These are phyloP conservation scores for Drosophila acutilabella DNA, from an alignment of 2,888 invertebrate species.

Conservation along the genomic window DNA sequence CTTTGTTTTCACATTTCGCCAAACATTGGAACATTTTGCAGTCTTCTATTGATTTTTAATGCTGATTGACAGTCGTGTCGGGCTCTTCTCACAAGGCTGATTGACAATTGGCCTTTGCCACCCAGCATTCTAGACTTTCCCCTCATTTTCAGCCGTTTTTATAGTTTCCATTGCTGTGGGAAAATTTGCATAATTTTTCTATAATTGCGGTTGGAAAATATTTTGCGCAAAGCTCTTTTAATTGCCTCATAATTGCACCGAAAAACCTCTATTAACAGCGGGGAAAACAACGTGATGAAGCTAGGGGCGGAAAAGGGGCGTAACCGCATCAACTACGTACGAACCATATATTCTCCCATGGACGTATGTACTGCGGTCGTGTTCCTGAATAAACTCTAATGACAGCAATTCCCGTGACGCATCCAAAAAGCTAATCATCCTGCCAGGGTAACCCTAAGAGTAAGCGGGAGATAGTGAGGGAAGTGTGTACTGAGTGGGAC, in stretches of 20 bases:
- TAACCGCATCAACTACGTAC: conserved; percentile 65
- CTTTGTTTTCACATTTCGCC: conserved; percentile 42
- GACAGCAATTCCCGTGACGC: conserved; percentile 53
- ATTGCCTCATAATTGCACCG: conserved; percentile 64
- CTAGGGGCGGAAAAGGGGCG: conserved; percentile 26
- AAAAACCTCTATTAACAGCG: conserved; percentile 27
- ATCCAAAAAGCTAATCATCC: conserved; percentile 76
- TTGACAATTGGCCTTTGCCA: conserved; percentile 54
- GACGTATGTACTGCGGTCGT: conserved; percentile 37
- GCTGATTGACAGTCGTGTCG: conserved; percentile 71
- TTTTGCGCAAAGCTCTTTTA: conserved; percentile 58
- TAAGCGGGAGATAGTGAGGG: neutral
- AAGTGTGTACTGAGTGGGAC: neutral
- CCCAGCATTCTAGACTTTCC: conserved; percentile 9
- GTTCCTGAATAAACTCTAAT: conserved; percentile 50
- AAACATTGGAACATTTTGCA: conserved; percentile 33
- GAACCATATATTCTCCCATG: conserved; percentile 39
- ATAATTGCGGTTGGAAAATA: conserved; percentile 35
- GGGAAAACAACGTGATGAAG: neutral
- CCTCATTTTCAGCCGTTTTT: conserved; percentile 2
- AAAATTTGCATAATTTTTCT: conserved; percentile 61
- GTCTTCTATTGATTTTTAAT: conserved; percentile 70
- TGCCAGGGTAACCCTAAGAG: conserved; percentile 19
- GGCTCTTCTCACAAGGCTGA: conserved; percentile 37
- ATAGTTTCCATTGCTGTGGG: conserved; percentile 18